Evolutionary conservation across 1,140 invertebrate genomes (phyloP).

Genomic region (Helicorthomorpha holstii): DNA sequence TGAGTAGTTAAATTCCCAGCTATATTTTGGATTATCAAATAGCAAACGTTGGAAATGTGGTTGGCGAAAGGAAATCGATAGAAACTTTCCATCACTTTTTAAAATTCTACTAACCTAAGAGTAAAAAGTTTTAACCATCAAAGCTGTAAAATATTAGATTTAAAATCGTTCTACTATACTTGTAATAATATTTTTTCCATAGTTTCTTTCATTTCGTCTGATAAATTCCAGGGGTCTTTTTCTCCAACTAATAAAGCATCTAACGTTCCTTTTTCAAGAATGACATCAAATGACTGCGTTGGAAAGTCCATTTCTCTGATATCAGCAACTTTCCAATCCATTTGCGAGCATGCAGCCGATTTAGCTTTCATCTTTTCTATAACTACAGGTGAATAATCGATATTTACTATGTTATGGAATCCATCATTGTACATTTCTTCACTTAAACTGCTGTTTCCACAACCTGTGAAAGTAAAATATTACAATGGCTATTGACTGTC

Average conservation of each 20-base stretch:
- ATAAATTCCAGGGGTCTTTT: conserved; percentile 29
- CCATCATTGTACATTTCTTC: conserved; percentile 29
- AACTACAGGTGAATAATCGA: conserved; percentile 31
- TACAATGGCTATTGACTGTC: neutral
- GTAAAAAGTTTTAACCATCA: neutral
- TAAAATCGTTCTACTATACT: conserved; percentile 15
- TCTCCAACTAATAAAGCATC: conserved; percentile 33
- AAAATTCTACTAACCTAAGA: conserved; percentile 22
- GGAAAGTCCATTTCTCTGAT: conserved; percentile 22
- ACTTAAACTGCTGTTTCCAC: conserved; percentile 32
- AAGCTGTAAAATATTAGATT: neutral
- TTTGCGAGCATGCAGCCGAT: conserved; percentile 14
- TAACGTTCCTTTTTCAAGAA: conserved; percentile 35
- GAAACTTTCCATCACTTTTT: conserved; percentile 26
- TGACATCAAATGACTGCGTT: conserved; percentile 27
- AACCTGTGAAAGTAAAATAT: conserved; percentile 22
- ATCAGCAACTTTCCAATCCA: conserved; percentile 28
- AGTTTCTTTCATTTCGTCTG: conserved; percentile 17
- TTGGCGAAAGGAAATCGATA: conserved; percentile 33
- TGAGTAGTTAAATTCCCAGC: conserved; percentile 19
- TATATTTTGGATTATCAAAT: conserved; percentile 21
- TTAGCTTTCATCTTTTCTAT: conserved; percentile 25
- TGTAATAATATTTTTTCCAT: conserved; percentile 22
- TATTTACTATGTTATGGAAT: conserved; percentile 27
- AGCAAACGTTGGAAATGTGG: conserved; percentile 31